phyloP scores from a whole-genome alignment of 1,140 invertebrate genomes.

The Sycophaga agraensis region DNA sequence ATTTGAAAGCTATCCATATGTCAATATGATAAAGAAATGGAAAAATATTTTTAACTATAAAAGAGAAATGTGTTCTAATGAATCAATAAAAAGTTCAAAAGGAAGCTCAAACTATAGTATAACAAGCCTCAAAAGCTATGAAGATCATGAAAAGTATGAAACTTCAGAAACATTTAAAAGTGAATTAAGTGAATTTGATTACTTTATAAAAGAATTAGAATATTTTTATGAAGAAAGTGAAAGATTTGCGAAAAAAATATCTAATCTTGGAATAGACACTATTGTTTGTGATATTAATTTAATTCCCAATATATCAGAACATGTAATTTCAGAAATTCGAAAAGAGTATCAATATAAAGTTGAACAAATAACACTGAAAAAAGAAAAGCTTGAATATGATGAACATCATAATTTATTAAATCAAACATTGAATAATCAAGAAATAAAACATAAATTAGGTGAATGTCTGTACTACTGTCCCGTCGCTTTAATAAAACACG shows the following conservation, averaged over 20 bases:
- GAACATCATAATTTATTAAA: slow-evolving; percentile 21
- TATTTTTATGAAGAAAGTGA: slow-evolving; percentile 24
- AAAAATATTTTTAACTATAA: too few species aligned
- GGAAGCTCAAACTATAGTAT: too few species aligned
- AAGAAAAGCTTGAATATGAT: slow-evolving; percentile 27
- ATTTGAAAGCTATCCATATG: slow-evolving; percentile 49
- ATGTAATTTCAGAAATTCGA: slow-evolving; percentile 38
- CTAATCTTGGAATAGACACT: slow-evolving; percentile 6
- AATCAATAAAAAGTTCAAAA: too few species aligned
- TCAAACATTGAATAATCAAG: slow-evolving; percentile 29
- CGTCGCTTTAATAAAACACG: slow-evolving; percentile 54
- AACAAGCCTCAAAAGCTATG: too few species aligned
- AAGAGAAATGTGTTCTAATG: too few species aligned
- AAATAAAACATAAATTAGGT: slow-evolving; percentile 53
- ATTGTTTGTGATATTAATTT: slow-evolving; percentile 32
- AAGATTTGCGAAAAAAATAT: slow-evolving; percentile 8
- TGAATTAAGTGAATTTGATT: neutral
- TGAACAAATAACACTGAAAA: neutral
- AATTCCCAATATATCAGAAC: slow-evolving; percentile 2
- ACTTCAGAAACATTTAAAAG: too few species aligned
- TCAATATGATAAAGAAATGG: slow-evolving; percentile 31
- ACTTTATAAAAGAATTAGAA: slow-evolving; percentile 13
- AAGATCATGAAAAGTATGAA: too few species aligned
- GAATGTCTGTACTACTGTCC: slow-evolving; percentile 62
- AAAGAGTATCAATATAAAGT: slow-evolving; percentile 4